Base-by-base conservation (phyloP, 2,888 invertebrate species). In the Lasioglossum malachurum region DNA sequence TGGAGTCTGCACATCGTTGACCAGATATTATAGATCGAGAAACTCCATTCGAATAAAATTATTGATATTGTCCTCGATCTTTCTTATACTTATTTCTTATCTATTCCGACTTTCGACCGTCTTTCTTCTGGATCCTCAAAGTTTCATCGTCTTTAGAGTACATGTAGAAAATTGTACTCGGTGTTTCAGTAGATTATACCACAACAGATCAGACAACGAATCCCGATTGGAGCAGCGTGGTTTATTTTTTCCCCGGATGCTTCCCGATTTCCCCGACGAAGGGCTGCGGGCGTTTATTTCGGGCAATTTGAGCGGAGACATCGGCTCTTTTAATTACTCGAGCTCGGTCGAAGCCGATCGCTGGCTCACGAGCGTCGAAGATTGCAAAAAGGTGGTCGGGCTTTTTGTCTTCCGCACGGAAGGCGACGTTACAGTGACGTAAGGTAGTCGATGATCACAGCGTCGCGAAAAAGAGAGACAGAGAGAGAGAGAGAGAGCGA, bases 361-460 rank as follows among this genome's bases (percentile, higher is more conserved):
- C 78, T 53, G 64, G 41, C 74, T 53, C 38, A 49, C 49, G 64
- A 57, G 57, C n/a, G 57, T n/a, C 57, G 57, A 60, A 38, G 80
- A 80, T 75, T 41, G 75, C 44, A 69, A 76, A 72, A 78, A 73
- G 49, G 23, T 60, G 53, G 46, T 12, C 23, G 64, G 41, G 23
- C 44, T 87, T 78, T 87, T 77, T 75, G 76, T 82, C 78, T 83
- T 84, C 38, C 67, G 64, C 71, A 78, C 82, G 78, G 72, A 78
- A 82, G 80, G 75, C 90, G 89, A 87, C 88, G 92, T 91, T 90
- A 87, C 88, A 88, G 88, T 92, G 93, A 92, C 93, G 93, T 92
- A 93, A 92, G 84, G 92, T 89, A 87, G 82, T 88, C 90, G 85
- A 82, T 80, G 86, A 80, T 78, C 83, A 80, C 80, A 82, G 76